Conservation (phyloP, 2,797 vertebrate genomes). For the Tauraco hartlaubi region DNA sequence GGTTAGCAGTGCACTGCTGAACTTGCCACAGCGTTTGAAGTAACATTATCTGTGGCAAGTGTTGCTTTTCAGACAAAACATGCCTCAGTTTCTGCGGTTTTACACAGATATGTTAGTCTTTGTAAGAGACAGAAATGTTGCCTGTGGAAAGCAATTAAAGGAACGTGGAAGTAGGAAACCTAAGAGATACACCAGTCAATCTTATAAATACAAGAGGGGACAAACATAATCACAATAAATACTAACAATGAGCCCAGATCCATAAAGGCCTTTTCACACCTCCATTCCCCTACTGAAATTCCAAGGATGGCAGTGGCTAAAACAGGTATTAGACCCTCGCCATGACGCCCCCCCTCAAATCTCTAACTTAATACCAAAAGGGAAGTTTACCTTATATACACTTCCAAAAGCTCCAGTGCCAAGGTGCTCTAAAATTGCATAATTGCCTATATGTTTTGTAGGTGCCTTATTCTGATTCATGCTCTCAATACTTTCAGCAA, state of each 20-base stretch:
- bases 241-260: neutral
- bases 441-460: conserved; percentile 86
- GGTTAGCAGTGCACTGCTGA: neutral
- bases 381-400: conserved; percentile 88
- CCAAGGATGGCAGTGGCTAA: neutral
- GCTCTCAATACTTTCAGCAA: conserved; percentile 86
- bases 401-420: conserved; percentile 93
- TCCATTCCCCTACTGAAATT: neutral
- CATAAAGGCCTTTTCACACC: neutral
- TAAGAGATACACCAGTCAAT: neutral
- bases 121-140: neutral
- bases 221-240: neutral
- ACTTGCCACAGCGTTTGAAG: neutral
- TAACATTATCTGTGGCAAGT: neutral
- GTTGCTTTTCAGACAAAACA: neutral
- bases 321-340: neutral
- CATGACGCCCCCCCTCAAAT: neutral
- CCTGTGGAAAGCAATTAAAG: neutral
- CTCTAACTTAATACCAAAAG: neutral
- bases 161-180: neutral
- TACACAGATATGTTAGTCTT: neutral
- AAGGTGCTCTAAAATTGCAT: conserved; percentile 90
- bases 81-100: neutral
- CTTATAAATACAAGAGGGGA: neutral
- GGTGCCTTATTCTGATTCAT: conserved; percentile 90